phyloP scores from a whole-genome alignment of 2,888 invertebrate species.

The Euplagia quadripunctaria region DNA sequence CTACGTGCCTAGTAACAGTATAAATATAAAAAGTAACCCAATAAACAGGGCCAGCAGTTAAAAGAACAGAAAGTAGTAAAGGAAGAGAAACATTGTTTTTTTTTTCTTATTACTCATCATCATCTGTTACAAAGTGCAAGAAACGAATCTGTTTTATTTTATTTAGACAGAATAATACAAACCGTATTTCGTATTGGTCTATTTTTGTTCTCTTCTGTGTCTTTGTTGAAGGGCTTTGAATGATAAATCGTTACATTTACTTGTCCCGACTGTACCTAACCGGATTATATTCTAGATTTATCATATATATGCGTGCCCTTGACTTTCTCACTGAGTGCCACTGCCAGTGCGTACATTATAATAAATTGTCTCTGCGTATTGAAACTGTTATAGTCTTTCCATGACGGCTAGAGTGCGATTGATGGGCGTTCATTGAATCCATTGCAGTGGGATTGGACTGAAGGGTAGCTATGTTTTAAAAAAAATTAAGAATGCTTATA shows the following conservation, averaged over 20 bases:
- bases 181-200: neutral
- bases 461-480: neutral
- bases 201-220: neutral
- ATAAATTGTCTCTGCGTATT: slow-evolving; percentile 7
- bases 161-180: neutral
- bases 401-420: neutral
- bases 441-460: neutral
- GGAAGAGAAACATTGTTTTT: too few species aligned
- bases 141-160: neutral
- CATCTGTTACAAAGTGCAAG: too few species aligned
- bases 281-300: slow-evolving; percentile 14
- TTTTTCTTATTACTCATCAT: neutral
- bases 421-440: neutral
- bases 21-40: too few species aligned
- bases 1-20: too few species aligned
- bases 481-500: too few species aligned
- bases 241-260: neutral
- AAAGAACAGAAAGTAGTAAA: too few species aligned
- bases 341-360: slow-evolving; percentile 9
- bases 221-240: neutral
- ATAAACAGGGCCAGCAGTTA: too few species aligned
- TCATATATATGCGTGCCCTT: slow-evolving; percentile 14
- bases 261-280: neutral
- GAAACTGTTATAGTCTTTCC: neutral
- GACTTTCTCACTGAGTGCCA: slow-evolving; percentile 11